A percentile compares a stretch with the other conserved stretches of the same genome.
phyloP scores from a whole-genome alignment of 2,888 invertebrate genomes.

The Seira ritae region DNA sequence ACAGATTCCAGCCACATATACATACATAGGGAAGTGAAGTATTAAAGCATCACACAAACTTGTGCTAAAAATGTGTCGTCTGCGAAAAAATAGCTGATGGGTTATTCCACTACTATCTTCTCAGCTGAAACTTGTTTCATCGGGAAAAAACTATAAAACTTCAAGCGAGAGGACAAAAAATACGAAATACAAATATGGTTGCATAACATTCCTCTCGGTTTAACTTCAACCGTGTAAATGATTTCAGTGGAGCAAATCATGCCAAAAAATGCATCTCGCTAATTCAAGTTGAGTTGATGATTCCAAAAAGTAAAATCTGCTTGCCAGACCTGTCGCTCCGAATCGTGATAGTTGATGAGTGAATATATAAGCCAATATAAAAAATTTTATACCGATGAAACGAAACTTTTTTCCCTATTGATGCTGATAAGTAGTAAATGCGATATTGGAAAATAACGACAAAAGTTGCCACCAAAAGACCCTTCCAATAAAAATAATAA shows the following conservation, averaged over 20 bases:
- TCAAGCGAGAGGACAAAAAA: background rate
- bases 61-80: constrained; percentile 11
- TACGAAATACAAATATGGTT: constrained; percentile 4
- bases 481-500: background rate
- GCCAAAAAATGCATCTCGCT: constrained; percentile 50
- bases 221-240: constrained; percentile 9
- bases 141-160: background rate
- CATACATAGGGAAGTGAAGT: constrained; percentile 21
- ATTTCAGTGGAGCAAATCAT: constrained; percentile 41
- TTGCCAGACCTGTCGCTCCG: too few relatives aligned
- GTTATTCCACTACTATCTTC: background rate
- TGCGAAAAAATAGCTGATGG: constrained; percentile 14
- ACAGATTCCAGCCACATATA: constrained; percentile 61
- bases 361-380: background rate
- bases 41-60: constrained; percentile 6
- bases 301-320: background rate
- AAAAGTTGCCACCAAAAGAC: too few relatives aligned
- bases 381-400: background rate
- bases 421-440: too few relatives aligned
- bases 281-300: constrained; percentile 1
- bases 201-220: background rate
- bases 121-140: background rate
- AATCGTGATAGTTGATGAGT: too few relatives aligned
- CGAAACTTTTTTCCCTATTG: background rate
- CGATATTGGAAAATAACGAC: background rate